phyloP scores from a whole-genome alignment of 2,797 vertebrate species.

The Dermochelys coriacea region DNA sequence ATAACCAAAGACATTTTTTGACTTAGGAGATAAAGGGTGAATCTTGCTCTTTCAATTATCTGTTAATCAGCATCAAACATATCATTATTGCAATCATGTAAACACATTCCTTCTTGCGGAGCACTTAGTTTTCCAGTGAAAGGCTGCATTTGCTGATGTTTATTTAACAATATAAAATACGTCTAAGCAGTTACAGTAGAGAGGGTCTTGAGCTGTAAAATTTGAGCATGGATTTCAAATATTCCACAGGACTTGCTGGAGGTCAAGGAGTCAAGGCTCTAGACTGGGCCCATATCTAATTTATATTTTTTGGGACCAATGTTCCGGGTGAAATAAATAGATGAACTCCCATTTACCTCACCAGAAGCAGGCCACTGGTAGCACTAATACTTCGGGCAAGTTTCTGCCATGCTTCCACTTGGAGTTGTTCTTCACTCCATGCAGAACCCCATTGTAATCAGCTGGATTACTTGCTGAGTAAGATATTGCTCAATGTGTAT shows the following conservation, averaged over 20 bases:
- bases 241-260: not conserved
- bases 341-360: not conserved
- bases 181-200: not conserved
- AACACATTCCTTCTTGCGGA: not conserved
- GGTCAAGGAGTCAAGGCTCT: not conserved
- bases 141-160: not conserved
- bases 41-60: not conserved
- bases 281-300: not conserved
- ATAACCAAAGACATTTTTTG: not conserved
- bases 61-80: not conserved
- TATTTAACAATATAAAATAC: rapidly evolving
- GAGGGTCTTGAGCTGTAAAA: not conserved
- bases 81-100: not conserved
- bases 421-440: not conserved
- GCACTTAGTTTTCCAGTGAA: not conserved
- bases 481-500: not conserved
- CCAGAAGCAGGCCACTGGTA: not conserved
- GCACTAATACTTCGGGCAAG: not conserved
- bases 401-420: not conserved
- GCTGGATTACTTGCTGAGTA: not conserved
- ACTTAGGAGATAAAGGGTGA: not conserved
- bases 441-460: not conserved
- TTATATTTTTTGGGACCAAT: not conserved
- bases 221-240: not conserved
- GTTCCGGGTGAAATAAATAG: not conserved